Percentiles rank a stretch among this genome's conserved stretches.
Conservation (phyloP, 2,797 vertebrate genomes). For the Halcyon leucocephala region DNA sequence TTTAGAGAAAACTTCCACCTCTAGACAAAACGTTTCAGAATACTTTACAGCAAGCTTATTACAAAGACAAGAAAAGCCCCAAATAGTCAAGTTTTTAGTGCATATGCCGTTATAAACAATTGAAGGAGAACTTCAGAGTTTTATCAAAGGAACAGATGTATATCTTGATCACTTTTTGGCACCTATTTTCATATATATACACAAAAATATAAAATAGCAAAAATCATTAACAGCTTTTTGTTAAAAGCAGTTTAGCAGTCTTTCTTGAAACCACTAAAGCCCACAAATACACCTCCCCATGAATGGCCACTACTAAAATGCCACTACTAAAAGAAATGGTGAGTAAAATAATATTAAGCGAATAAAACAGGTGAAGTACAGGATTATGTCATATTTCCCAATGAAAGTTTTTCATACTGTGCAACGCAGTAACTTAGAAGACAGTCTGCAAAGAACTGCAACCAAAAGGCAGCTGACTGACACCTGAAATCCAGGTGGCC, state of each 20-base stretch:
- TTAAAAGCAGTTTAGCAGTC: neutral
- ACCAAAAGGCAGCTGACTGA: neutral
- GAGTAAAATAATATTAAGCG: neutral
- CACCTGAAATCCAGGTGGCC: neutral
- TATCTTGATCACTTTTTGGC: neutral
- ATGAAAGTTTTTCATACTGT: neutral
- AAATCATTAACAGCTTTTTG: neutral
- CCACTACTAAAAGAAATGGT: neutral
- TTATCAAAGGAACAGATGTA: neutral
- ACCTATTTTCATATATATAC: neutral
- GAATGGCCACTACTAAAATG: neutral
- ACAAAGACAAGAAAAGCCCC: neutral
- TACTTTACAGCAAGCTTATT: neutral
- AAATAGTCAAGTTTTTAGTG: neutral
- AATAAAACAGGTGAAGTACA: neutral
- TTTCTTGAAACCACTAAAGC: neutral
- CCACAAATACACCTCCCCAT: neutral
- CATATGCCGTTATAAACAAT: neutral
- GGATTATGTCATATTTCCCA: rapidly evolving
- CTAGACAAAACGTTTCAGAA: neutral
- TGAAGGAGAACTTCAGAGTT: neutral
- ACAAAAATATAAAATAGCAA: neutral
- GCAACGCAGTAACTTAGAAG: neutral
- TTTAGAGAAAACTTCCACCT: neutral
- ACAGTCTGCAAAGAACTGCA: neutral